Evolutionary conservation across 2,113 vertebrate species (phyloP), one percentile per base, ranked within the genome.

Genomic region (Otus sunia): DNA sequence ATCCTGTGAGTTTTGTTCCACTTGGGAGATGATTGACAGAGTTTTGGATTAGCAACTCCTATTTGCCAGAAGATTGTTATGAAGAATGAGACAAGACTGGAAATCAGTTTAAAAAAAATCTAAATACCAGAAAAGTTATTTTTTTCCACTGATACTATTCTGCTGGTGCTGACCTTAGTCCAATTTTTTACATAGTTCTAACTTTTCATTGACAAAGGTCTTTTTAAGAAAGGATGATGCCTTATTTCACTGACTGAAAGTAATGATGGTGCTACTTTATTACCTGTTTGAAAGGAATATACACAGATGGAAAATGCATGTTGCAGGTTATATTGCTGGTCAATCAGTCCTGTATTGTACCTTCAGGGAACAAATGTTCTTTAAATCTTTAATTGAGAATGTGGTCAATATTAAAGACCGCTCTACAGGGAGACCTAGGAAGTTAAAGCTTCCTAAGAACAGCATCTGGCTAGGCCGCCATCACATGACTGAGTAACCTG

Each of bases 21-120:
- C 49, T 82, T 86, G 77, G 45, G 82, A 91, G 69, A 59, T 90
- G 90, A 95, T 64, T 95, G 87, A 94, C 73, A 87, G 74, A 64
- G 6, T 53, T 92, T 91, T 80, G 89, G 76, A 95, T 93, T 93
- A 95, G 80, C 11, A 90, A 53, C n/a, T 78, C 19, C 77, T 78
- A 27, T 71, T 86, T 92, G 39, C 53, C 72, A 69, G 52, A 83
- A 53, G 11, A 49, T 19, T 56, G 8, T 82, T 88, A 77, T 18
- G 37, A 86, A 82, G 75, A 69, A 88, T 59, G 29, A 84, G 45
- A 72, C 25, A 29, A 89, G 77, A 91, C 34, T 85, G 36, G 29
- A 95, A 96, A 93, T 82, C 16, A 86, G 47, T 85, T 93, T n/a
- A 1, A 82, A 88, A 87, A 91, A 91, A 81, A 43, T 14, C 2